Evolutionary conservation across 53 echinoderm and acorn worm species (phyloP), one percentile per base, ranked within the genome.

Genomic region (Paracentrotus lividus): DNA sequence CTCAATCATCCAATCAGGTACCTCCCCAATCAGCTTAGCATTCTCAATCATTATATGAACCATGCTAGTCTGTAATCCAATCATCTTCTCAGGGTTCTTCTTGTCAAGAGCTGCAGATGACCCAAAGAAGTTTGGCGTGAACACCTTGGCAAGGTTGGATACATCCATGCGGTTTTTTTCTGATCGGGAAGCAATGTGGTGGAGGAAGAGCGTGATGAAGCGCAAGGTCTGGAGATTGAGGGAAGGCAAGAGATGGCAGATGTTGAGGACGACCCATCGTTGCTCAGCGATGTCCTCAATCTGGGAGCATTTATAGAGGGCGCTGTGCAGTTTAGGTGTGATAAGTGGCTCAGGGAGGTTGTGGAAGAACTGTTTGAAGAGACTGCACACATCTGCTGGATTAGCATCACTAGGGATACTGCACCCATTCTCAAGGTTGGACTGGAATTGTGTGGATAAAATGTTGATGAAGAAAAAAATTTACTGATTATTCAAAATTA

Each of bases 351-450:
- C 97, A 14, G 96, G 95, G 31, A 99, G 96, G 42, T 95, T 95
- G 16, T 97, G 94, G 93, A 99, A 96, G 93, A 99, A 99, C 84
- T 96, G 93, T 86, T 99, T 99, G 87, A 99, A 97, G 54, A 99
- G 94, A 76, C 97, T 92, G 60, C 97, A 96, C 60, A 99, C 97
- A 90, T 99, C 99, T 8, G 96, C 94, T 36, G 91, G 92, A 33
- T 94, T 95, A 68, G 97, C 88, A 72, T 97, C 95, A 26, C 51
- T n/a, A 14, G 97, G 95, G 47, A 99, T 94, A 43, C 95, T 42
- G 8, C 81, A 51, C 0, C 95, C 94, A 85, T 95, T 95, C 64
- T 96, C 93, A 43, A 98, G 91, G 54, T 93, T 95, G 38, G 64
- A 90, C 99, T 99, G 85, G 18, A 27, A 47, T 23, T n/a, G 58